These are phyloP conservation scores for Hippolais icterina DNA, from an alignment of 2,113 vertebrate genomes.

Conservation along the genomic window DNA sequence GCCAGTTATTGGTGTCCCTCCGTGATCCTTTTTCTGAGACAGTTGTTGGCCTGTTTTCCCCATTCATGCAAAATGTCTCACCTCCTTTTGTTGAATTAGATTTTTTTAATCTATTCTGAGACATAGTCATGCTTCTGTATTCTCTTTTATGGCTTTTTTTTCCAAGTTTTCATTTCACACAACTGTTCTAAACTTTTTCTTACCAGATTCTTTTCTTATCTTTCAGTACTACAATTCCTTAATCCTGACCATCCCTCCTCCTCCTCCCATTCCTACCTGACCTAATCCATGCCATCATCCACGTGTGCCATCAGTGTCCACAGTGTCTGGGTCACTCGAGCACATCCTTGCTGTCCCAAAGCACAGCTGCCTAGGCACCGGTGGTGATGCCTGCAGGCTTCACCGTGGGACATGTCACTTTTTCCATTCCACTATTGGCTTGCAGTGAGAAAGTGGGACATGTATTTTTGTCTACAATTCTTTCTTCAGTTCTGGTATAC, in stretches of 20 bases:
- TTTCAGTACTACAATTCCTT: neutral
- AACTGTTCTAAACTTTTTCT: neutral
- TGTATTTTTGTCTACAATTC: neutral
- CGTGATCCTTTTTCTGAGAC: neutral
- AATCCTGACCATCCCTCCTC: neutral
- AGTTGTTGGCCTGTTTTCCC: neutral
- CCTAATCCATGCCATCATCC: neutral
- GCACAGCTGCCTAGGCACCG: neutral
- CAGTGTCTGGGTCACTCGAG: neutral
- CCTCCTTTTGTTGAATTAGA: neutral
- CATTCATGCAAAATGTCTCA: neutral
- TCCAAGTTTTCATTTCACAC: neutral
- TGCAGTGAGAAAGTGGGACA: neutral
- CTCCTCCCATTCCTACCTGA: neutral
- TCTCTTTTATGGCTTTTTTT: neutral
- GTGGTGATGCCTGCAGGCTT: neutral
- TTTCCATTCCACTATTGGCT: neutral
- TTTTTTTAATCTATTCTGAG: neutral
- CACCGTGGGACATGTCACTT: neutral
- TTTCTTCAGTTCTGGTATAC: neutral
- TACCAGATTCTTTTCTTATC: neutral
- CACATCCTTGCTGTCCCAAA: neutral
- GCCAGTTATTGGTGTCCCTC: neutral
- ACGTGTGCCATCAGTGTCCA: rapidly evolving
- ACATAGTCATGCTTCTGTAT: neutral